A percentile compares a stretch with the other conserved stretches of the same genome.
Conservation (phyloP, 1,140 invertebrate genomes). For the Ganaspis sp. region DNA sequence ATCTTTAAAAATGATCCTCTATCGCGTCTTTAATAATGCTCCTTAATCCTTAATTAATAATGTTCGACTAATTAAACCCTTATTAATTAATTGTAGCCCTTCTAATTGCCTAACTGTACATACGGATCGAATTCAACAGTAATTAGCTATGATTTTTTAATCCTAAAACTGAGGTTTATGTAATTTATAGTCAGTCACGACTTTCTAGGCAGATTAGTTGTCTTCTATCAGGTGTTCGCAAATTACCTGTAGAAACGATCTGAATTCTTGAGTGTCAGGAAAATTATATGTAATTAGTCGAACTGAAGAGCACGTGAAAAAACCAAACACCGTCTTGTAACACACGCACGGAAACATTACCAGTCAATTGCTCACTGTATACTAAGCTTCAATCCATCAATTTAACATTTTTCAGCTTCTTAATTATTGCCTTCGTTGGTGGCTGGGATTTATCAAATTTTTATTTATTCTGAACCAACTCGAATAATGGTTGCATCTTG, state of each 20-base stretch:
- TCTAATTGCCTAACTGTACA: conserved; percentile 11
- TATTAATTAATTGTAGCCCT: too few species aligned
- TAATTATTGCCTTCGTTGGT: conserved; percentile 20
- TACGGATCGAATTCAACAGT: background rate
- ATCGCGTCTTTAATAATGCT: background rate
- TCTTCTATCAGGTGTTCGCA: conserved; percentile 16
- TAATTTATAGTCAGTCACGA: conserved; percentile 24
- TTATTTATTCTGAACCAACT: too few species aligned
- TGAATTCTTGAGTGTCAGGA: conserved; percentile 30
- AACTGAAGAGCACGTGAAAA: background rate
- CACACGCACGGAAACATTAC: conserved; percentile 7
- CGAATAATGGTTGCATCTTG: too few species aligned
- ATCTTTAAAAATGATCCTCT: background rate
- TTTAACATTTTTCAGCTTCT: conserved; percentile 3
- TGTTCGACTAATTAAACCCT: background rate
- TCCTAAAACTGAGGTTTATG: background rate
- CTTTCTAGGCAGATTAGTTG: conserved; percentile 20
- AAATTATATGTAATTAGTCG: conserved; percentile 29
- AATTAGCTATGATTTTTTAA: conserved; percentile 17
- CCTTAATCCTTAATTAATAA: conserved; percentile 5
- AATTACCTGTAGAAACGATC: conserved; percentile 23
- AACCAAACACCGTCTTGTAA: conserved; percentile 16
- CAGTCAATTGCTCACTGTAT: conserved; percentile 20
- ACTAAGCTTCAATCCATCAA: conserved; percentile 7
- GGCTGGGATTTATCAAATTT: too few species aligned